A percentile compares a stretch with the other conserved stretches of the same genome.
These are phyloP conservation scores for Colius striatus DNA, from an alignment of 2,113 vertebrate genomes.

Conservation along the genomic window DNA sequence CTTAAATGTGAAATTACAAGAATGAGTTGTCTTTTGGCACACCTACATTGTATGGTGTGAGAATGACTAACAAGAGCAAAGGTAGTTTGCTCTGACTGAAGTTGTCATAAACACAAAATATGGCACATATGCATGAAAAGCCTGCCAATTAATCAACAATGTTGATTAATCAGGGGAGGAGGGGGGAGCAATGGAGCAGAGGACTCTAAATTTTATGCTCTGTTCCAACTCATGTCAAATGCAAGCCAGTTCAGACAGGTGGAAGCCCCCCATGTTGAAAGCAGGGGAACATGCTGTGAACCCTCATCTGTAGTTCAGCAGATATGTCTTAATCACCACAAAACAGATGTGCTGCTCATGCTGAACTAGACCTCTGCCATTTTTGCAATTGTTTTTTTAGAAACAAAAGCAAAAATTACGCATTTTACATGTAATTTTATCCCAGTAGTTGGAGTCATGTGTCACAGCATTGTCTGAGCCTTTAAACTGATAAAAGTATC, in stretches of 20 bases:
- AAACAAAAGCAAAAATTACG: background rate
- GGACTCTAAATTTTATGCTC: background rate
- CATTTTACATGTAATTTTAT: background rate
- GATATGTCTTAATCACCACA: background rate
- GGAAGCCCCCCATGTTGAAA: background rate
- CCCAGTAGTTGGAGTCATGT: background rate
- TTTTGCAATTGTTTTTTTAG: background rate
- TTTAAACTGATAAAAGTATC: background rate
- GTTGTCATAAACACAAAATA: background rate
- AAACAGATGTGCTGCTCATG: background rate
- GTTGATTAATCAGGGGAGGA: background rate
- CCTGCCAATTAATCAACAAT: background rate
- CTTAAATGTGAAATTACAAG: background rate
- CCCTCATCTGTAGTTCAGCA: background rate
- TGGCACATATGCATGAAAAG: background rate
- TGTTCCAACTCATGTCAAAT: background rate
- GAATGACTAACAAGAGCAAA: background rate
- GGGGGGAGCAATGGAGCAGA: background rate
- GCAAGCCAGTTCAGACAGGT: background rate
- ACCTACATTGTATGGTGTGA: background rate
- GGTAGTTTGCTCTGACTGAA: background rate
- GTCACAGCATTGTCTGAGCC: background rate
- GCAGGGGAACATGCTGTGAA: fast-evolving
- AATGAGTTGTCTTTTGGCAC: background rate
- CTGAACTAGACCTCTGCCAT: background rate